Base-by-base conservation (phyloP, 64 coral and sea anemone genomes). In the Cladopsammia gracilis region DNA sequence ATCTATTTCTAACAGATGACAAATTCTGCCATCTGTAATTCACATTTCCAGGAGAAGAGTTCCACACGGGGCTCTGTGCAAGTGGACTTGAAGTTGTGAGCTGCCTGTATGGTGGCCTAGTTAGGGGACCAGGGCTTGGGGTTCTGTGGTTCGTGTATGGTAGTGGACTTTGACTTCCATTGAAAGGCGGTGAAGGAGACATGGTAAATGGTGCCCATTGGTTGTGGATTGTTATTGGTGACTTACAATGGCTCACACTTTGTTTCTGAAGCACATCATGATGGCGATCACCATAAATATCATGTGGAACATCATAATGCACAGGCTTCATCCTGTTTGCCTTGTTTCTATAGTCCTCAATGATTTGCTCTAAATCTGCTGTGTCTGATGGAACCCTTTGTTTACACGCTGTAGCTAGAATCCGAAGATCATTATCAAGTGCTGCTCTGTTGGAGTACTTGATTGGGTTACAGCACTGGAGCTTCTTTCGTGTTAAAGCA, bases 311-410 rank as follows among this genome's bases (percentile, higher is more conserved):
- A 66, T n/a, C 0, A 75, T 46, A 48, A 48, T 75, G 44, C 42
- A 75, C 72, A 49, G 45, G 48, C 72, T 49, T 75, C 72, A 75
- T 49, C 5, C 42, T 75, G 10, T 75, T 75, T 48, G 44, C 52
- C 34, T 47, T 89, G 44, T 75, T 64, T 89, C 47, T 24, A 74
- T 89, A 76, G 48, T 76, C 25, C 57, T 78, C 61, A 4, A 89
- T 89, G 15, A 89, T 19, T 76, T 89, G 18, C n/a, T 78, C 72
- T 45, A 89, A 43, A 53, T 89, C 74, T 62, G 56, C 71, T 48
- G 6, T 49, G 16, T 89, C 87, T 77, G 73, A 58, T 0, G 73
- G 87, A 18, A 89, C 58, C 53, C 46, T 64, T 6, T 89, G 87
- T 19, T 65, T 89, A 62, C 87, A 78, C 6, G 73, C 42, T 65